Evolutionary conservation across 2,888 invertebrate species (phyloP).

Genomic region (Ophion costatus): DNA sequence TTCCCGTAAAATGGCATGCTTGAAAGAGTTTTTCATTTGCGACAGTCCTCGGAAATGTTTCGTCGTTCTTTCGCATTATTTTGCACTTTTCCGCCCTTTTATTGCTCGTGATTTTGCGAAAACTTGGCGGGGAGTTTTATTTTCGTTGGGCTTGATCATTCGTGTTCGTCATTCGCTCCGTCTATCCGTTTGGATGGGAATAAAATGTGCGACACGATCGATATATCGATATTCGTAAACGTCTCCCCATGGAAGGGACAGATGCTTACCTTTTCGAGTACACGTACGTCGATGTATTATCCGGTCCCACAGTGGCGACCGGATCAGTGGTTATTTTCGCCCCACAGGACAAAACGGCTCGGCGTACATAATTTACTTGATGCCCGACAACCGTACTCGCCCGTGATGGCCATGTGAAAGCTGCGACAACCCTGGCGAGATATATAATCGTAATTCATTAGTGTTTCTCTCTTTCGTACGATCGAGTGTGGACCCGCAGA

Average conservation of each 20-base stretch:
- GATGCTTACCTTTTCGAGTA: slow-evolving; percentile 54
- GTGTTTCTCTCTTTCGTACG: slow-evolving; percentile 12
- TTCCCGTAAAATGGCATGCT: slow-evolving; percentile 13
- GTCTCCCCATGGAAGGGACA: slow-evolving; percentile 40
- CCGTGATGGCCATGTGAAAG: slow-evolving; percentile 36
- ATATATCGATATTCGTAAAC: slow-evolving; percentile 27
- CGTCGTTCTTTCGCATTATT: neutral
- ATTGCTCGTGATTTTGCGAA: slow-evolving; percentile 14
- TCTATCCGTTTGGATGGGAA: neutral
- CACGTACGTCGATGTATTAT: slow-evolving; percentile 48
- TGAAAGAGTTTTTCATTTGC: slow-evolving; percentile 1
- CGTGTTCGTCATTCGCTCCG: neutral
- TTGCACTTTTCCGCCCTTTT: neutral
- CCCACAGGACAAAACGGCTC: slow-evolving; percentile 32
- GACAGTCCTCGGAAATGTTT: slow-evolving; percentile 2
- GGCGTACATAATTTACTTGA: slow-evolving; percentile 61
- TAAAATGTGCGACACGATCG: slow-evolving; percentile 47
- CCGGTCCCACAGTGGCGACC: slow-evolving; percentile 30
- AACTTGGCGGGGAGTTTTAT: neutral
- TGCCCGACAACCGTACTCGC: slow-evolving; percentile 52
- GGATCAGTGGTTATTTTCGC: slow-evolving; percentile 45
- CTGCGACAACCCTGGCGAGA: slow-evolving; percentile 29
- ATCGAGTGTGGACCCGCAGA: slow-evolving; percentile 14
- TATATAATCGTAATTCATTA: slow-evolving; percentile 62
- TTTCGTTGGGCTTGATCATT: neutral